Conservation (phyloP, 23 tunicate species). For the Botrylloides violaceus region DNA sequence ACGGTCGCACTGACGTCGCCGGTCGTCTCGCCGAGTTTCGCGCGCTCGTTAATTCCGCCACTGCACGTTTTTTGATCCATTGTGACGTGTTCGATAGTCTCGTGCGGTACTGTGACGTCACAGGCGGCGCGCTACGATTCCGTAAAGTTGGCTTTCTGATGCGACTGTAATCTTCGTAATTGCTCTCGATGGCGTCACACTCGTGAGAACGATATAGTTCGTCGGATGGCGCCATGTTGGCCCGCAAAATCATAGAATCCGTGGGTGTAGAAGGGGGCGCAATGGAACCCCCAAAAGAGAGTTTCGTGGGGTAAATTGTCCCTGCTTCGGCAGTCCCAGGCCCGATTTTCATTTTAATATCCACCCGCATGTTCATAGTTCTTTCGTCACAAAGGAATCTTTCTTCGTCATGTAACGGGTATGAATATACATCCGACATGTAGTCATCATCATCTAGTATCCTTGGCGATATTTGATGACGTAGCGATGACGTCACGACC, state of each 20-base stretch:
- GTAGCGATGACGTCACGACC: background rate
- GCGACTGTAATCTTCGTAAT: background rate
- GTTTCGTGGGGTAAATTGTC: background rate
- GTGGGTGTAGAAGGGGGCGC: conserved; percentile 26
- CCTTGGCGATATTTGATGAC: background rate
- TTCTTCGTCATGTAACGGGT: conserved; percentile 6
- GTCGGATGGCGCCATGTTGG: background rate
- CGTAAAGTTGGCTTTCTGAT: background rate
- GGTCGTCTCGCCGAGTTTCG: conserved; percentile 1
- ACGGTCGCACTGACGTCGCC: conserved; percentile 19
- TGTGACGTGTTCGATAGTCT: conserved; percentile 6
- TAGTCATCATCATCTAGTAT: conserved; percentile 9
- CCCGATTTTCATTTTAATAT: conserved; percentile 19
- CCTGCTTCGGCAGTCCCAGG: background rate
- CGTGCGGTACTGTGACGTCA: conserved; percentile 19
- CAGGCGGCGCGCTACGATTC: conserved; percentile 21
- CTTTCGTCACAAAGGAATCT: background rate
- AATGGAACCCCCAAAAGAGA: background rate
- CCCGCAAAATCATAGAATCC: background rate
- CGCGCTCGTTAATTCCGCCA: background rate
- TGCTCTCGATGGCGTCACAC: conserved; percentile 3
- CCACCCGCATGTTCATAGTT: conserved; percentile 20
- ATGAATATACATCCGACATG: conserved; percentile 20
- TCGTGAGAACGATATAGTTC: background rate
- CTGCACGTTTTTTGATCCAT: conserved; percentile 19